phyloP scores from a whole-genome alignment of 2,888 invertebrate species.

The Lapara coniferarum region DNA sequence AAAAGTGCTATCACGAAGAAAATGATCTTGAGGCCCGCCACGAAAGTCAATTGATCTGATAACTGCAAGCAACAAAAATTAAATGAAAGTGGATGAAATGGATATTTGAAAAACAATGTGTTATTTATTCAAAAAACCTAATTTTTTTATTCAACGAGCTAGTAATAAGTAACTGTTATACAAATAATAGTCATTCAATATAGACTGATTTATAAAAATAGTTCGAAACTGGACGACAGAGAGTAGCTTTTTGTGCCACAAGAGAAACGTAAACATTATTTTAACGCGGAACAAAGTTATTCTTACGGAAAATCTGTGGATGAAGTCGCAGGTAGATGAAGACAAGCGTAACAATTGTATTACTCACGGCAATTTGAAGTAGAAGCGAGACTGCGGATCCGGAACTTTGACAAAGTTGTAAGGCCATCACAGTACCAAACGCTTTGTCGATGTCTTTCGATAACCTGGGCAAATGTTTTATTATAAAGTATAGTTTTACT shows the following conservation, averaged over 20 bases:
- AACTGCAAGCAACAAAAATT: constrained; percentile 48
- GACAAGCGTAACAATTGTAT: constrained; percentile 40
- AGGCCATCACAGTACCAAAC: constrained; percentile 69
- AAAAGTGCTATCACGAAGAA: constrained; percentile 66
- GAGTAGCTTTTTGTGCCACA: constrained; percentile 17
- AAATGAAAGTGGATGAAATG: no score
- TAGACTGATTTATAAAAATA: no score
- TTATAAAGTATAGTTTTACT: not conserved
- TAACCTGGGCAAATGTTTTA: constrained; percentile 49
- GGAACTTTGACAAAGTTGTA: constrained; percentile 69
- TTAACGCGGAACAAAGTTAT: constrained; percentile 14
- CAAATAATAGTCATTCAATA: no score
- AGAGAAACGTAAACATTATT: constrained; percentile 9
- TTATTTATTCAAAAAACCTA: not conserved
- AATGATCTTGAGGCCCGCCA: constrained; percentile 64
- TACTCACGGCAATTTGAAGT: constrained; percentile 56
- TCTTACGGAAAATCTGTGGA: constrained; percentile 30
- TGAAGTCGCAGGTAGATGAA: constrained; percentile 31
- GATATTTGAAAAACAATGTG: no score
- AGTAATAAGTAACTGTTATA: no score
- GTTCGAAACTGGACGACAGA: no score
- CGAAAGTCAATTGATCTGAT: constrained; percentile 60
- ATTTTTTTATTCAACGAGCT: not conserved
- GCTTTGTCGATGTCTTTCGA: constrained; percentile 65
- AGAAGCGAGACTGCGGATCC: constrained; percentile 61